A percentile compares a stretch with the other conserved stretches of the same genome.
Conservation (phyloP, 2,797 vertebrate genomes). For the Lithobates sylvaticus region DNA sequence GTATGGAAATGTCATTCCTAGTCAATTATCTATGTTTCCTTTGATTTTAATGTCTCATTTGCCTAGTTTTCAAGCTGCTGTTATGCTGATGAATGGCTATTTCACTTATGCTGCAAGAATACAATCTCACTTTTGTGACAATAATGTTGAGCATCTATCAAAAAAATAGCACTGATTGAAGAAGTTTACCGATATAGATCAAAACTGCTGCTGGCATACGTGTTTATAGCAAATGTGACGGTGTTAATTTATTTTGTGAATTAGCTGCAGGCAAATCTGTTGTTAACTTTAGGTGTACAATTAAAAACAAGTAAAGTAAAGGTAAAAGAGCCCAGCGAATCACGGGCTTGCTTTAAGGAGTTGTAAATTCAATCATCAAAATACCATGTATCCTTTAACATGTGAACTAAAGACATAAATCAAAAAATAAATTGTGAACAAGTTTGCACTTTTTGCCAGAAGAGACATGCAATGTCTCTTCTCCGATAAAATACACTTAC, state of each 20-base stretch:
- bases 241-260: slow-evolving; percentile 3
- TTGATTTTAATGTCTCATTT: slow-evolving; percentile 46
- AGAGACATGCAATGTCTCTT: too few relatives aligned
- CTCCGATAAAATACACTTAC: too few relatives aligned
- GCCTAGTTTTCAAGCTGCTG: slow-evolving; percentile 14
- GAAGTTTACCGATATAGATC: slow-evolving; percentile 50
- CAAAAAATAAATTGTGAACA: too few relatives aligned
- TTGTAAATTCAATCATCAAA: too few relatives aligned
- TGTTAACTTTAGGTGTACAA: background rate
- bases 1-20: slow-evolving; percentile 44
- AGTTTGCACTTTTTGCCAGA: too few relatives aligned
- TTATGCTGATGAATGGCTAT: slow-evolving; percentile 53
- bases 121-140: slow-evolving; percentile 52
- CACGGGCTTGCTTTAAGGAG: too few relatives aligned
- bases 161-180: slow-evolving; percentile 45
- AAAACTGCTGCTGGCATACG: background rate
- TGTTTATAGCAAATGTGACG: background rate
- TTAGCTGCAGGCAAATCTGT: slow-evolving; percentile 25
- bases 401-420: too few relatives aligned
- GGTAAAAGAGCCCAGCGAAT: background rate
- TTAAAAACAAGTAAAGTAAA: background rate
- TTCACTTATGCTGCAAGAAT: slow-evolving; percentile 49
- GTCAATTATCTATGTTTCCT: slow-evolving; percentile 49
- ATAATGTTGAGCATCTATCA: slow-evolving; percentile 55
- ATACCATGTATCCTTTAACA: too few relatives aligned